These are phyloP conservation scores for Coenonympha glycerion DNA, from an alignment of 2,888 invertebrate genomes.

Conservation along the genomic window DNA sequence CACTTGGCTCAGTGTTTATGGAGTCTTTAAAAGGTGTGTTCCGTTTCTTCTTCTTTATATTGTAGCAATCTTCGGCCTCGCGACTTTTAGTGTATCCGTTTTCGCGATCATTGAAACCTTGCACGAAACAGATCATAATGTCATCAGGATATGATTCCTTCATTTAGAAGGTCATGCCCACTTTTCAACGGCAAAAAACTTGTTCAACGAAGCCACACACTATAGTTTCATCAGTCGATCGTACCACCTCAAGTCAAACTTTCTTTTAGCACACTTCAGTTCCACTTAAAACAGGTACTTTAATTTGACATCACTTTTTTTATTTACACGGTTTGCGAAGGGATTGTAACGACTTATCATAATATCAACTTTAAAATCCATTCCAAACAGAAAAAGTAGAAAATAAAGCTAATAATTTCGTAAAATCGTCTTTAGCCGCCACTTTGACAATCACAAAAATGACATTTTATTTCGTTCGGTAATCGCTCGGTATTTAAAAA, in stretches of 20 bases:
- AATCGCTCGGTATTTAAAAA: constrained; percentile 43
- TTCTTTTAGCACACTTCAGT: constrained; percentile 15
- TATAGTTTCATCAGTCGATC: constrained; percentile 5
- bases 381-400: too few relatives aligned
- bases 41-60: constrained; percentile 42
- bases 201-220: constrained; percentile 11
- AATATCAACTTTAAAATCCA: background rate
- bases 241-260: background rate
- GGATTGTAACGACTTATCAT: background rate
- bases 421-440: constrained; percentile 1
- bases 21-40: constrained; percentile 29
- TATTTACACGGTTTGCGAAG: background rate
- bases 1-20: constrained; percentile 32
- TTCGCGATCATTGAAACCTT: constrained; percentile 75
- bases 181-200: constrained; percentile 15
- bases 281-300: constrained; percentile 12
- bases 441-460: constrained; percentile 27
- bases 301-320: constrained; percentile 14
- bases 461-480: constrained; percentile 51
- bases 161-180: constrained; percentile 65
- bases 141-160: constrained; percentile 69
- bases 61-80: constrained; percentile 49
- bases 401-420: too few relatives aligned
- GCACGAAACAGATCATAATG: constrained; percentile 83
- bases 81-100: constrained; percentile 49